Percentiles rank a stretch among this genome's conserved stretches.
Evolutionary conservation across 2,888 invertebrate genomes (phyloP).

Genomic region (Minunthozetes semirufus): DNA sequence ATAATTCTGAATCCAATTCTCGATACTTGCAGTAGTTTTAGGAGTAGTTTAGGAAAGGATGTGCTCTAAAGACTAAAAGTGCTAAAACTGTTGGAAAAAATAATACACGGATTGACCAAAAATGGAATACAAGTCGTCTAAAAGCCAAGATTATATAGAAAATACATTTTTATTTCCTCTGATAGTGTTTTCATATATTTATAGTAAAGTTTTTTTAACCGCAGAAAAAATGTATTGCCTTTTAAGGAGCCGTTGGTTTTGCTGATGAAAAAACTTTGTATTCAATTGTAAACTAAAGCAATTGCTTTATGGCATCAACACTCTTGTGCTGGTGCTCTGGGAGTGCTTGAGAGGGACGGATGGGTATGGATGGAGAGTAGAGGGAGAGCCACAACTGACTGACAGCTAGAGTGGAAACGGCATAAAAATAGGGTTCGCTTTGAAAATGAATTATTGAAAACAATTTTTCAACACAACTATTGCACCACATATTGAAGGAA

Average conservation of each 20-base stretch:
- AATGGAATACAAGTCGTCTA: no score
- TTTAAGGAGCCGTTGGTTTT: not conserved
- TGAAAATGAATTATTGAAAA: conserved; percentile 25
- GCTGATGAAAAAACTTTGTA: not conserved
- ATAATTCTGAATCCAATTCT: no score
- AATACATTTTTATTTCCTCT: not conserved
- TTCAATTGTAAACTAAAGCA: not conserved
- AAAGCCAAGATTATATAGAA: not conserved
- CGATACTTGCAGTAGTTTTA: no score
- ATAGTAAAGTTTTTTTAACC: not conserved
- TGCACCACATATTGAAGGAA: not conserved
- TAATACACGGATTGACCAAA: no score
- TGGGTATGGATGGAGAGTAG: not conserved
- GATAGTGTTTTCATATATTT: not conserved
- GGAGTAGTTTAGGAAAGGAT: no score
- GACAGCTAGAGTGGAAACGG: not conserved
- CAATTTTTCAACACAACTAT: conserved; percentile 3
- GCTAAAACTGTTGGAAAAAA: no score
- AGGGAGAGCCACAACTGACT: not conserved
- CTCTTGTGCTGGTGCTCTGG: not conserved
- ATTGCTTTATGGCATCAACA: not conserved
- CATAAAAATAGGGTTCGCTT: not conserved
- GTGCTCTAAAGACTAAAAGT: no score
- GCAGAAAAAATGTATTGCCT: not conserved
- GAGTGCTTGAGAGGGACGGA: no score